Percentiles rank a stretch among this genome's conserved stretches.
These are phyloP conservation scores for Eudyptes chrysolophus DNA, from an alignment of 2,113 vertebrate species.

Conservation along the genomic window DNA sequence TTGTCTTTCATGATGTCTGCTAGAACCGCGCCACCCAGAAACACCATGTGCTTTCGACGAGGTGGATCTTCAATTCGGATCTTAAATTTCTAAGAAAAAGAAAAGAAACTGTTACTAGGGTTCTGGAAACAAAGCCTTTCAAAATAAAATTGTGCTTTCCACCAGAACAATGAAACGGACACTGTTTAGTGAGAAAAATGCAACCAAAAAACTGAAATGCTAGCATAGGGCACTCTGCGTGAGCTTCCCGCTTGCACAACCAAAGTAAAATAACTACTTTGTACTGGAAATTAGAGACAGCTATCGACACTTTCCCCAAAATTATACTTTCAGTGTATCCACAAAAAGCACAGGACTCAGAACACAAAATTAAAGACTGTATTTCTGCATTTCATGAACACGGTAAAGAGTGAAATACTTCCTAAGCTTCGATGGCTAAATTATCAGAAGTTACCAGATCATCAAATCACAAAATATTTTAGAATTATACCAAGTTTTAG, in stretches of 20 bases:
- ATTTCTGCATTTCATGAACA: background rate
- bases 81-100: constrained; percentile 91
- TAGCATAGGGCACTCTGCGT: background rate
- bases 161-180: background rate
- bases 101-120: background rate
- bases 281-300: background rate
- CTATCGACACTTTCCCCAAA: background rate
- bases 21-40: constrained; percentile 93
- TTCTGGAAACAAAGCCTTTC: background rate
- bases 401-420: background rate
- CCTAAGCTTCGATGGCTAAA: background rate
- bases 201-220: background rate
- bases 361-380: background rate
- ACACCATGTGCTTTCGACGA: constrained; percentile 98
- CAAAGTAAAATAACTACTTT: background rate
- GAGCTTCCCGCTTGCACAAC: background rate
- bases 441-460: background rate
- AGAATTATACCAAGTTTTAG: background rate
- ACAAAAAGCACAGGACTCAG: background rate
- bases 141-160: background rate
- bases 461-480: background rate
- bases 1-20: constrained; percentile 99
- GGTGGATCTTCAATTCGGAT: constrained; percentile 97
- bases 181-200: background rate
- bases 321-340: background rate